Conservation (phyloP, 2,888 invertebrate species). For the Epinotia nisella region DNA sequence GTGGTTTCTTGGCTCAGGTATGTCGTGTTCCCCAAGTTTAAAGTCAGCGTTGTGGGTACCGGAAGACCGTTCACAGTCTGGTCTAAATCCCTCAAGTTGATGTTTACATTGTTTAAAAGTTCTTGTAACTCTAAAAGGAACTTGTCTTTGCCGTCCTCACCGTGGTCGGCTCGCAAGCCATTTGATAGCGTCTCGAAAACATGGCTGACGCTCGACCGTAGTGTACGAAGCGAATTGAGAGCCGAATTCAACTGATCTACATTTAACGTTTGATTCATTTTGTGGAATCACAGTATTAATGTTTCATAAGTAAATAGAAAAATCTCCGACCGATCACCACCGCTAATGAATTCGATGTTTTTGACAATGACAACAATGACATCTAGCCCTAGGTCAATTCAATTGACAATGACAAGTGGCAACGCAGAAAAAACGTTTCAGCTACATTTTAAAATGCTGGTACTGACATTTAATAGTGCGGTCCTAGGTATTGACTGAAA, state of each 20-base stretch:
- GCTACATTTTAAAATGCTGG: slow-evolving; percentile 10
- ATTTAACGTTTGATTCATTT: slow-evolving; percentile 63
- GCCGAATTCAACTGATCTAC: slow-evolving; percentile 90
- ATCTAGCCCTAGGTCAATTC: neutral
- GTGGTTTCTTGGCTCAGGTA: slow-evolving; percentile 96
- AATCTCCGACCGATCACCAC: neutral
- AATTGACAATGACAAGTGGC: neutral
- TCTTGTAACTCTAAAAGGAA: slow-evolving; percentile 93
- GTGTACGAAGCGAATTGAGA: slow-evolving; percentile 89
- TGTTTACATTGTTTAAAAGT: slow-evolving; percentile 90
- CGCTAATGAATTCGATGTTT: neutral
- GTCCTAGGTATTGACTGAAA: too few species aligned
- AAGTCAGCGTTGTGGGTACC: slow-evolving; percentile 90
- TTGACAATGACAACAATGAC: too few species aligned
- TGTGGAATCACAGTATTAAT: slow-evolving; percentile 43
- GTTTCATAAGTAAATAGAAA: slow-evolving; percentile 8
- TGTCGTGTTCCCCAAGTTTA: slow-evolving; percentile 93
- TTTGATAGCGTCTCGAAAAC: slow-evolving; percentile 94
- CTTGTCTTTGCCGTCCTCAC: slow-evolving; percentile 92
- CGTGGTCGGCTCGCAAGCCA: slow-evolving; percentile 91
- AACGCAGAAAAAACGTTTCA: neutral
- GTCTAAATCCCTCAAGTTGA: slow-evolving; percentile 93
- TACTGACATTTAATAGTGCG: too few species aligned
- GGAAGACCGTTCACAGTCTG: slow-evolving; percentile 88
- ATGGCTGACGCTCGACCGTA: slow-evolving; percentile 93